Percentiles rank a stretch among this genome's conserved stretches.
Evolutionary conservation across 2,113 vertebrate species (phyloP).

Genomic region (Vidua macroura): DNA sequence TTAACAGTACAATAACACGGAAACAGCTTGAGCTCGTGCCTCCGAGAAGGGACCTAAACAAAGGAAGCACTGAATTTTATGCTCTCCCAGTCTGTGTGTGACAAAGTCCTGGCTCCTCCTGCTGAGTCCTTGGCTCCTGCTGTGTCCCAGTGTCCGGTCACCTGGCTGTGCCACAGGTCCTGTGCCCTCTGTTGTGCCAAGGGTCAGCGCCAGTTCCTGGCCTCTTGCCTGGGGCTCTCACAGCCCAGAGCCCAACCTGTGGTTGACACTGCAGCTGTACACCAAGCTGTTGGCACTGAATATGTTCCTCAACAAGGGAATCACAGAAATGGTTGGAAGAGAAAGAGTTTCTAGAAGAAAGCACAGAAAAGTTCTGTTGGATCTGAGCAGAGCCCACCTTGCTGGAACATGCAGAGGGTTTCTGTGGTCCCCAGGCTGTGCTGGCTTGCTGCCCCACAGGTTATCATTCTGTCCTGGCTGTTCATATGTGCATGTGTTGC

Average conservation of each 20-base stretch:
- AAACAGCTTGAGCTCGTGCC: not conserved
- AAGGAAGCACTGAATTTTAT: not conserved
- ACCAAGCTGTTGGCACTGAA: not conserved
- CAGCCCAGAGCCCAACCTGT: not conserved
- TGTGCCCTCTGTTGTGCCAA: not conserved
- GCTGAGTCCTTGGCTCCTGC: not conserved
- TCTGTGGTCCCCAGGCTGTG: not conserved
- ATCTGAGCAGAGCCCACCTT: not conserved
- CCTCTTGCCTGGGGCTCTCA: not conserved
- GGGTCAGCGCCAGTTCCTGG: not conserved
- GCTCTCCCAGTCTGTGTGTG: not conserved
- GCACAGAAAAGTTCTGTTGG: not conserved
- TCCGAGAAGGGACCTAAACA: not conserved
- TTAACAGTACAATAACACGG: not conserved
- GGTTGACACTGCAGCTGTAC: not conserved
- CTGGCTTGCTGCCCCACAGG: not conserved
- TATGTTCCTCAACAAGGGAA: not conserved
- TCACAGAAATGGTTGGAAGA: not conserved
- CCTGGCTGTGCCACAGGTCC: not conserved
- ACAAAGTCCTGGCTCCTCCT: not conserved
- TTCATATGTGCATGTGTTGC: not conserved
- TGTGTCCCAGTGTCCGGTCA: not conserved
- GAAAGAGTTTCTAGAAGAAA: not conserved
- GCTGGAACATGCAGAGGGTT: rapidly evolving
- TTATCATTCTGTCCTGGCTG: not conserved